Conservation (phyloP, 2,797 vertebrate species). For the Hypotaenidia philippensis region DNA sequence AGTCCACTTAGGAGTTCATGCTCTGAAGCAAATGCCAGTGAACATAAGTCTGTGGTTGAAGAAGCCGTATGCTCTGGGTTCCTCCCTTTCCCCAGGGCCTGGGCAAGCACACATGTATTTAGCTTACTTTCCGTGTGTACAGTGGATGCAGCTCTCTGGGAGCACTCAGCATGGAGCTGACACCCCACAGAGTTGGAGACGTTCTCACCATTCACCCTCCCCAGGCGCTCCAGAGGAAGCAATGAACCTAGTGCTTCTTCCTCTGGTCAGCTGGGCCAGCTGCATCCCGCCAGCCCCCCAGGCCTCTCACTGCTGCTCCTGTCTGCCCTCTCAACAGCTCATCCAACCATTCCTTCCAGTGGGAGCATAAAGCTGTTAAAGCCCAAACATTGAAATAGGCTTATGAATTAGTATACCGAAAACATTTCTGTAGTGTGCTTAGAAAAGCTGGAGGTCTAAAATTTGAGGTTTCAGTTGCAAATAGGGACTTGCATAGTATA, state of each 20-base stretch:
- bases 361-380: background rate
- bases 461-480: background rate
- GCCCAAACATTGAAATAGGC: background rate
- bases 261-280: fast-evolving
- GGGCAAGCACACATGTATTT: fast-evolving
- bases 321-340: background rate
- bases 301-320: background rate
- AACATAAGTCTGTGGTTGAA: fast-evolving
- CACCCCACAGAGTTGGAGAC: fast-evolving
- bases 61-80: background rate
- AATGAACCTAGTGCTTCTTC: background rate
- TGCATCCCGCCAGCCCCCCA: fast-evolving
- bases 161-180: background rate
- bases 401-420: background rate
- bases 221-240: fast-evolving
- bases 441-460: background rate
- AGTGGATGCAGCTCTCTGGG: background rate
- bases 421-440: background rate
- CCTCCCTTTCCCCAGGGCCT: background rate
- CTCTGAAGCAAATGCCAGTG: background rate
- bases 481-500: background rate
- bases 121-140: fast-evolving
- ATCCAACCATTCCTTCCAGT: background rate
- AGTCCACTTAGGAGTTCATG: background rate
- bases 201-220: fast-evolving